Conservation (phyloP, 2,797 vertebrate species). For the Petrocephalus schoutedeni region DNA sequence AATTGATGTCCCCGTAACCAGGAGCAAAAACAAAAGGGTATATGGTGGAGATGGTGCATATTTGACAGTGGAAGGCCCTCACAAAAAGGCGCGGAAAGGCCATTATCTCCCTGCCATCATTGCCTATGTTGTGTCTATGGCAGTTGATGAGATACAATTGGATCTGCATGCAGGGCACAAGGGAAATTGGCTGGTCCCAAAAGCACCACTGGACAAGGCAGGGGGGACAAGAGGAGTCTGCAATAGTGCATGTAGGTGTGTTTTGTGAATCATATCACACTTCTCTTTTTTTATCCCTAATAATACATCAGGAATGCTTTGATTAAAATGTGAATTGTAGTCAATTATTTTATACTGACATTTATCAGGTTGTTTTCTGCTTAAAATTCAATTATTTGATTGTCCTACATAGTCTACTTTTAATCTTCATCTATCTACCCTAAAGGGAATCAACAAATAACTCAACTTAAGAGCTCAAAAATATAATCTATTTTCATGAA, state of each 20-base stretch:
- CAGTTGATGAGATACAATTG: slow-evolving; percentile 45
- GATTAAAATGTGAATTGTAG: slow-evolving; percentile 35
- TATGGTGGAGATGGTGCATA: slow-evolving; percentile 48
- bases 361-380: slow-evolving; percentile 19
- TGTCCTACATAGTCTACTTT: slow-evolving; percentile 16
- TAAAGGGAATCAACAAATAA: slow-evolving; percentile 27
- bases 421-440: slow-evolving; percentile 29
- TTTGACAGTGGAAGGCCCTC: slow-evolving; percentile 54
- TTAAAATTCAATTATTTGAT: slow-evolving; percentile 20
- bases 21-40: slow-evolving; percentile 48
- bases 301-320: slow-evolving; percentile 29
- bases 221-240: slow-evolving; percentile 1
- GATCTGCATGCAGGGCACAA: slow-evolving; percentile 47
- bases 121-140: slow-evolving; percentile 43
- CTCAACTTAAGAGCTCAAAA: background rate
- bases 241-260: slow-evolving; percentile 18
- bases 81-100: slow-evolving; percentile 45
- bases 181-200: slow-evolving; percentile 47
- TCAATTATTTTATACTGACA: slow-evolving; percentile 23
- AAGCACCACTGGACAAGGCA: slow-evolving; percentile 17
- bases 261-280: slow-evolving; percentile 27
- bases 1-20: slow-evolving; percentile 55
- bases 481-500: background rate
- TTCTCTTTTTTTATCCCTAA: slow-evolving; percentile 32
- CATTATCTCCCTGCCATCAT: slow-evolving; percentile 49